Evolutionary conservation across 2,113 vertebrate genomes (phyloP), one percentile per base, ranked within the genome.

Genomic region (Periophthalmodon schlosseri): DNA sequence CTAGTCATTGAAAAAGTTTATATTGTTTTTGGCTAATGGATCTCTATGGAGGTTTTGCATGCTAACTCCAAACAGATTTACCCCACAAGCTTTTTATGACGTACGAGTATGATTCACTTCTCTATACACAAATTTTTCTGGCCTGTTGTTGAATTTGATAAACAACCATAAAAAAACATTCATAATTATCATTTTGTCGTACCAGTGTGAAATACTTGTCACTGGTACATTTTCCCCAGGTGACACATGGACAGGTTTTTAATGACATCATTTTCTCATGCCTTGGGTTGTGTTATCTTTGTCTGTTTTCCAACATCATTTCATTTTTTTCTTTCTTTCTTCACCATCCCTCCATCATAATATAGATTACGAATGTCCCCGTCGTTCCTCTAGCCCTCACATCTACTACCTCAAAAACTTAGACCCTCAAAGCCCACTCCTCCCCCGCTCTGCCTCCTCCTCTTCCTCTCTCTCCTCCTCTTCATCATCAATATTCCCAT

Each of bases 401-500:
- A 76, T 56, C 20, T 56, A n/a, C 20, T n/a, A 56, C 52, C 52
- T 56, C 52, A n/a, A 21, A 56, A n/a, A 56, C 10, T 49, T 76
- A 21, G 44, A 73, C 15, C 16, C 46, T 14, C 8, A 50, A 65
- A 57, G 44, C 5, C 34, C 67, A 3, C 69, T 77, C 2, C 84
- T 84, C 56, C 9, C 13, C 69, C 33, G 12, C 87, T 84, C 60
- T 34, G 3, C 72, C 80, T 3, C 57, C 2, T 66, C 74, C 12
- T 50, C 70, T 2, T 56, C 68, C 18, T 54, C 39, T 10, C 14
- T 5, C 15, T 34, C 46, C 1, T 20, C 10, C 8, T 60, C 28
- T 8, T 69, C 68, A 77, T 81, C 75, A 0, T 85, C 72, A 7
- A 79, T 88, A 11, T 74, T 86, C 77, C 90, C 84, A 75, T 92